phyloP scores from a whole-genome alignment of 2,113 vertebrate genomes.

The Dromaius novaehollandiae region DNA sequence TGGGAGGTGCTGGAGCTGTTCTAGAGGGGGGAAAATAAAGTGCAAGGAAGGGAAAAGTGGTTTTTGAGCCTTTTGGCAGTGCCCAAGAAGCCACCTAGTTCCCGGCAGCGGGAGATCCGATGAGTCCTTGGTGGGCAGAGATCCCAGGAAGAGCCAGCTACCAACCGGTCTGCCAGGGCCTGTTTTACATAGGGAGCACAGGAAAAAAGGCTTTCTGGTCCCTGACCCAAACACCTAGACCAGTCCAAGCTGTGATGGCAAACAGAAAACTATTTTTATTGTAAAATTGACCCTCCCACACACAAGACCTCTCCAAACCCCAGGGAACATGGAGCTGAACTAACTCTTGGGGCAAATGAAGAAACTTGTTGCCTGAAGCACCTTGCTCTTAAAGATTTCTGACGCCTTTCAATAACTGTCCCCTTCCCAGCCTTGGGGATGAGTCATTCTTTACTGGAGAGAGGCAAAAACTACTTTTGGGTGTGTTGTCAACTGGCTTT shows the following conservation, averaged over 20 bases:
- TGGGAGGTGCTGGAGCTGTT: neutral
- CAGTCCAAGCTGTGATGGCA: neutral
- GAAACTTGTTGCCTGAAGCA: neutral
- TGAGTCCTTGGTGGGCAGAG: neutral
- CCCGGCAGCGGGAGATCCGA: neutral
- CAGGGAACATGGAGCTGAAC: too few species aligned
- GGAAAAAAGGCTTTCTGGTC: too few species aligned
- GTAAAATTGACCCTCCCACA: too few species aligned
- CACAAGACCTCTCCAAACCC: too few species aligned
- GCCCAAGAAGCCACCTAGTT: neutral
- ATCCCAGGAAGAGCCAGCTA: neutral
- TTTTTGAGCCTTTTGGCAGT: too few species aligned
- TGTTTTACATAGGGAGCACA: too few species aligned
- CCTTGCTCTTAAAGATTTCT: neutral
- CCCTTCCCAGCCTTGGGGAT: neutral
- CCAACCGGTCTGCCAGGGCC: neutral
- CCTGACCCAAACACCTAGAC: neutral
- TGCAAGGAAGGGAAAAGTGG: too few species aligned
- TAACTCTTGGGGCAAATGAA: too few species aligned
- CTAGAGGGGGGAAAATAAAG: neutral
- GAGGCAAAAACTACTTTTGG: neutral
- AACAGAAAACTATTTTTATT: too few species aligned
- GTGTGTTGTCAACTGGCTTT: neutral
- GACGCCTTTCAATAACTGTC: neutral
- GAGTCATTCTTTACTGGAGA: neutral